Conservation (phyloP, 1,140 invertebrate genomes). For the Acromyrmex charruanus region DNA sequence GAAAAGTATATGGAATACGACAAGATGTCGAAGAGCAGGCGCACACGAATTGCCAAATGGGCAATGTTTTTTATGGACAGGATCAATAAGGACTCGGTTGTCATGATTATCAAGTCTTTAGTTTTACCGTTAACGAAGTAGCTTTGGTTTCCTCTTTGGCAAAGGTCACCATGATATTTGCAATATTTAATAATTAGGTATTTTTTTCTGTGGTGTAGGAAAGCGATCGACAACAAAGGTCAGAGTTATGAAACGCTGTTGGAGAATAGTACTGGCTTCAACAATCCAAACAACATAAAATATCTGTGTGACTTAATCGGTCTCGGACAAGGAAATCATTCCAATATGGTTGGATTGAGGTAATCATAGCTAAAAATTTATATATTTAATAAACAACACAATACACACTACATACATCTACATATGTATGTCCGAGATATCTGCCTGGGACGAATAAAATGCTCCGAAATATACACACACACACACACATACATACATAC, state of each 20-base stretch:
- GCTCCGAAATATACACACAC: too few species aligned
- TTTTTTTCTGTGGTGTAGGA: conserved; percentile 88
- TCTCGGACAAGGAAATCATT: conserved; percentile 90
- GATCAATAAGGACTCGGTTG: conserved; percentile 63
- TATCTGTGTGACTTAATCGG: conserved; percentile 92
- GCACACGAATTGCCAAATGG: conserved; percentile 36
- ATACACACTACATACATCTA: too few species aligned
- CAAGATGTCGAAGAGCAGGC: conserved; percentile 52
- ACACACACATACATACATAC: too few species aligned
- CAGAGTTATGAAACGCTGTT: conserved; percentile 94
- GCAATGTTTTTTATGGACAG: conserved; percentile 16
- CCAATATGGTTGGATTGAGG: conserved; percentile 92
- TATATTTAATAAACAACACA: too few species aligned
- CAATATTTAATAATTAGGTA: conserved; percentile 68
- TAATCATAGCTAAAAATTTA: conserved; percentile 79
- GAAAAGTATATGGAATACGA: conserved; percentile 45
- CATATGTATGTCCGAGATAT: too few species aligned
- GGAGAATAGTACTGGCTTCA: conserved; percentile 94
- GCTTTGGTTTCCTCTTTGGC: conserved; percentile 76
- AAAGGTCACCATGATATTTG: conserved; percentile 66
- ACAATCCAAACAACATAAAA: conserved; percentile 95
- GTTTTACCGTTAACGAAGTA: conserved; percentile 83
- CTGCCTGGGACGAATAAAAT: too few species aligned
- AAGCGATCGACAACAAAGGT: conserved; percentile 92
- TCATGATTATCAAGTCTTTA: conserved; percentile 77